These are phyloP conservation scores for Epizoanthus scotinus DNA, from an alignment of 92 coral and sea anemone species.

Conservation along the genomic window DNA sequence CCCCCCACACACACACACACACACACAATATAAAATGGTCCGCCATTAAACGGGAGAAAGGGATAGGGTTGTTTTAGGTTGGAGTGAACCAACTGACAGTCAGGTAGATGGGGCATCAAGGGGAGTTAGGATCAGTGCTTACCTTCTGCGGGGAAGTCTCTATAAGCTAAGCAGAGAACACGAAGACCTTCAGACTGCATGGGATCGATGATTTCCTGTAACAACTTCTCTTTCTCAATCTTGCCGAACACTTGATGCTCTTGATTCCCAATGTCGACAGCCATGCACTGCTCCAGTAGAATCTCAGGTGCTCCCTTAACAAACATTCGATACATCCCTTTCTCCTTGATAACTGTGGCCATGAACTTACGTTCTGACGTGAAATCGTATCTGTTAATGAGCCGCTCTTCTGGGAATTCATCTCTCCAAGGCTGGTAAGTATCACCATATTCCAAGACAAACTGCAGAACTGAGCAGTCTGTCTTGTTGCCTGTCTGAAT, in stretches of 20 bases:
- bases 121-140: not conserved
- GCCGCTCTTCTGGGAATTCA: slow-evolving; percentile 77
- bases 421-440: slow-evolving; percentile 88
- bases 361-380: slow-evolving; percentile 84
- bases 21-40: too few species aligned
- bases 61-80: too few species aligned
- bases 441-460: slow-evolving; percentile 80
- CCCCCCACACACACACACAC: too few species aligned
- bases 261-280: slow-evolving; percentile 52
- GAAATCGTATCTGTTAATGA: slow-evolving; percentile 81
- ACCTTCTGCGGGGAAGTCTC: slow-evolving; percentile 60
- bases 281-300: slow-evolving; percentile 61
- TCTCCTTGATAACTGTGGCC: slow-evolving; percentile 75
- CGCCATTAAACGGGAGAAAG: too few species aligned
- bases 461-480: slow-evolving; percentile 90
- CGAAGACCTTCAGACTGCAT: slow-evolving; percentile 73
- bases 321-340: slow-evolving; percentile 66
- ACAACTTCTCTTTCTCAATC: slow-evolving; percentile 62
- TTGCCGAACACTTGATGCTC: slow-evolving; percentile 53
- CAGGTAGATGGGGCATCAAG: too few species aligned
- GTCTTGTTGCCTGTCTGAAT: slow-evolving; percentile 89
- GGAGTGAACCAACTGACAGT: too few species aligned
- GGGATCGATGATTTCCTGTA: slow-evolving; percentile 62
- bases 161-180: slow-evolving; percentile 67
- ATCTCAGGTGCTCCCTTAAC: slow-evolving; percentile 86